Conservation (phyloP, 2,797 vertebrate genomes). For the Acestrorhynchus altus region DNA sequence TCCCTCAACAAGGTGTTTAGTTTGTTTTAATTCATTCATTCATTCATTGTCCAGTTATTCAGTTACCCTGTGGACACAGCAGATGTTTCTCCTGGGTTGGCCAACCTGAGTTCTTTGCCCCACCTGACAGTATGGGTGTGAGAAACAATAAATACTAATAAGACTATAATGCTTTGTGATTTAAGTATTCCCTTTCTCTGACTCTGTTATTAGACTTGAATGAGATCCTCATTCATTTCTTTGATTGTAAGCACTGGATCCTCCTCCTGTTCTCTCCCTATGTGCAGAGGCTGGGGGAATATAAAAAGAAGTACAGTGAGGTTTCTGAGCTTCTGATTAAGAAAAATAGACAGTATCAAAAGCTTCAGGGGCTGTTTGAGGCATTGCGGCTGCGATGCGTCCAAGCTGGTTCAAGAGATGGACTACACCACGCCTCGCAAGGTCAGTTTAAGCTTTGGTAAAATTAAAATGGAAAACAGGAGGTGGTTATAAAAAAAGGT, state of each 20-base stretch:
- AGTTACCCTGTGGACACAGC: background rate
- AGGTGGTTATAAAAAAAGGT: too few relatives aligned
- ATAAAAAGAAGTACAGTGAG: constrained; percentile 89
- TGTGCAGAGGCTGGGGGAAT: constrained; percentile 88
- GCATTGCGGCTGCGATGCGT: constrained; percentile 84
- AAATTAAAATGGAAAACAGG: background rate
- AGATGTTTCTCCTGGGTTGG: background rate
- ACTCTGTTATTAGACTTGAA: background rate
- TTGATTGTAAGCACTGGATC: background rate
- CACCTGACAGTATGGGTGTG: background rate
- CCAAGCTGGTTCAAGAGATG: constrained; percentile 74
- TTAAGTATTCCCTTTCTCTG: too few relatives aligned
- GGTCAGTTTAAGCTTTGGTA: constrained; percentile 58
- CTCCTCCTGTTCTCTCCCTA: constrained; percentile 9
- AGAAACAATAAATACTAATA: background rate
- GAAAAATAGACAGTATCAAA: constrained; percentile 89
- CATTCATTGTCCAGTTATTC: background rate
- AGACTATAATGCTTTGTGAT: background rate
- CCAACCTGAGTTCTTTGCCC: too few relatives aligned
- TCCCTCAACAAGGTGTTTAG: constrained; percentile 77
- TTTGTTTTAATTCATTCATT: background rate
- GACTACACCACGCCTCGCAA: constrained; percentile 35
- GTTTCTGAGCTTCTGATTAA: constrained; percentile 90
- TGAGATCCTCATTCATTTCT: background rate
- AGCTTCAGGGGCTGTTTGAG: constrained; percentile 89